Evolutionary conservation across 2,888 invertebrate genomes (phyloP).

Genomic region (Synanthedon tipuliformis): DNA sequence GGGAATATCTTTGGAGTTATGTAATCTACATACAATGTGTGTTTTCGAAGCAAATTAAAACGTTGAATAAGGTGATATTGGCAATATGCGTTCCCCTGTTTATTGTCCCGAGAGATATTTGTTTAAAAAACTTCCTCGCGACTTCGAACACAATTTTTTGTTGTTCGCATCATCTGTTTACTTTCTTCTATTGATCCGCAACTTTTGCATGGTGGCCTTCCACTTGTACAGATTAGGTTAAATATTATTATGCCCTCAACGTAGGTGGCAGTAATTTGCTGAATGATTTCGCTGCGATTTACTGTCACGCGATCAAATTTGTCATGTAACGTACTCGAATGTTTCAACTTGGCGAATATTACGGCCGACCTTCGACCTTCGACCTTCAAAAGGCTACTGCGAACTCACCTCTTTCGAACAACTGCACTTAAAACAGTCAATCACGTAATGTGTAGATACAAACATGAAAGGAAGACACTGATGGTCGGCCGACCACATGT

Average conservation of each 20-base stretch:
- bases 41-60: too few relatives aligned
- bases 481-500: constrained; percentile 16
- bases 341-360: constrained; percentile 12
- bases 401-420: constrained; percentile 61
- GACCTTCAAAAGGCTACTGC: constrained; percentile 36
- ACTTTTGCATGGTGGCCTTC: constrained; percentile 8
- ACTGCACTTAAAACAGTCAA: constrained; percentile 34
- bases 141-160: constrained; percentile 1
- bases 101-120: too few relatives aligned
- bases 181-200: constrained; percentile 1
- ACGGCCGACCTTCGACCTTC: constrained; percentile 48
- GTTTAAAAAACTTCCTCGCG: neutral
- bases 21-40: too few relatives aligned
- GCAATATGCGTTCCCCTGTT: too few relatives aligned
- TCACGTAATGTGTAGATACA: constrained; percentile 15
- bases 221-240: constrained; percentile 9
- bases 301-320: constrained; percentile 41
- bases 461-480: constrained; percentile 52
- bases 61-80: too few relatives aligned
- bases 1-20: too few relatives aligned
- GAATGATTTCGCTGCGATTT: constrained; percentile 28
- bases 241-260: neutral
- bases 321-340: constrained; percentile 8
- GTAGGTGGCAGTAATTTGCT: constrained; percentile 26
- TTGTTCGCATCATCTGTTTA: constrained; percentile 1